phyloP scores from a whole-genome alignment of 2,113 vertebrate species.

The Dryoscopus gambensis region DNA sequence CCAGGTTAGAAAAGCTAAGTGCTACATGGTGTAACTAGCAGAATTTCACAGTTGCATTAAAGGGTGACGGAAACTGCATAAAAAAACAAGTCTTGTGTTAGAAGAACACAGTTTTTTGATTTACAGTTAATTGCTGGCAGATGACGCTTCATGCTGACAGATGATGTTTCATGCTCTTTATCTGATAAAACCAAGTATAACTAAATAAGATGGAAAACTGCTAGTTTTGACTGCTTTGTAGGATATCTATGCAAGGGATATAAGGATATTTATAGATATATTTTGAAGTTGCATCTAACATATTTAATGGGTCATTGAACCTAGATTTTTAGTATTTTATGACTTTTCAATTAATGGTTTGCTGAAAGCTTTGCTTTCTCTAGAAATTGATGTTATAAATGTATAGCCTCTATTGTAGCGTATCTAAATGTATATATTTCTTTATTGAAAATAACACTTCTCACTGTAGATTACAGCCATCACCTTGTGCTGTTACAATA shows the following conservation, averaged over 20 bases:
- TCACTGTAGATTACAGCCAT: background rate
- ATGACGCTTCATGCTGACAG: background rate
- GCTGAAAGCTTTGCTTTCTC: background rate
- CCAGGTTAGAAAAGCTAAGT: background rate
- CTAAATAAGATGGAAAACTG: background rate
- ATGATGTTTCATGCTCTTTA: background rate
- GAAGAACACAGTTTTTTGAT: background rate
- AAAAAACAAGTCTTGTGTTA: background rate
- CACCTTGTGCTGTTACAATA: background rate
- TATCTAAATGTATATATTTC: background rate
- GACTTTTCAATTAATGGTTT: background rate
- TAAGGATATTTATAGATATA: background rate
- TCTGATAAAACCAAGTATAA: background rate
- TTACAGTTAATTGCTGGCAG: conserved; percentile 2
- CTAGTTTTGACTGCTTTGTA: background rate
- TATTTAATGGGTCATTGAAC: conserved; percentile 24
- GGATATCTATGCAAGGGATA: background rate
- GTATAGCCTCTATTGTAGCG: background rate
- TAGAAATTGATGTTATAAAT: background rate
- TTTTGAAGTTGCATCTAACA: background rate
- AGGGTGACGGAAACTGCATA: background rate
- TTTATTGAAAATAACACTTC: background rate
- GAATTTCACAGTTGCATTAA: background rate
- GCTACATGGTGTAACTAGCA: background rate
- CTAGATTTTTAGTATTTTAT: conserved; percentile 39